Base-by-base conservation (phyloP, 2,113 vertebrate genomes). In the Numenius arquata region DNA sequence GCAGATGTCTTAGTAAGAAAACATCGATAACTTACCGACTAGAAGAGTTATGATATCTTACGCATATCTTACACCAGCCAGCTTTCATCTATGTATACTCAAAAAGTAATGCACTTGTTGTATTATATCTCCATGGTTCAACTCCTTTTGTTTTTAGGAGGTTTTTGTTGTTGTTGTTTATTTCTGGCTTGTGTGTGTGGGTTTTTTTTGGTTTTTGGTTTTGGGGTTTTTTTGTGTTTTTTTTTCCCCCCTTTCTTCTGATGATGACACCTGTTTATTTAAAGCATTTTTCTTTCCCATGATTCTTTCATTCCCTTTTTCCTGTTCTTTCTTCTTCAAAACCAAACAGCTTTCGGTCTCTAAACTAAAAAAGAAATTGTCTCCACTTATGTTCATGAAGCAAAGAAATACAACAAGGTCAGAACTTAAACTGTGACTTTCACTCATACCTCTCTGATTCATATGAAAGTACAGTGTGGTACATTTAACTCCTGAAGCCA, bases 11-110 rank as follows among this genome's bases (percentile, higher is more conserved):
- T 50, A 63, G 13, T 36, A 71, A 29, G 26, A 84, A 68, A 77
- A 3, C 2, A 61, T 10, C 56, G 30, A 8, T 41, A 34, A 61
- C 6, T 56, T 65, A 45, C 12, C 0, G 2, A n/a, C 5, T 38
- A 15, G 5, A 76, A 59, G 16, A 65, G 4, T 38, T 47, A 43
- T 15, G 3, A 4, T 25, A 41, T 38, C n/a, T 72, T 20, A 50
- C 29, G 67, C 4, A 17, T 45, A 23, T 17, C 9, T 55, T 61
- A 43, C 22, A 56, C 16, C 38, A 56, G 9, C 2, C 19, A 65
- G 12, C 5, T 84, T 80, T 65, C 15, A 82, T 18, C 19, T 62
- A 21, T 25, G 3, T 34, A 36, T 12, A 20, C 18, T 43, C 2
- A 6, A 66, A 66, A 89, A 66, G 11, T 12, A 77, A 74, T 12